Evolutionary conservation across 2,113 vertebrate species (phyloP), one percentile per base, ranked within the genome.

Genomic region (Origma solitaria): DNA sequence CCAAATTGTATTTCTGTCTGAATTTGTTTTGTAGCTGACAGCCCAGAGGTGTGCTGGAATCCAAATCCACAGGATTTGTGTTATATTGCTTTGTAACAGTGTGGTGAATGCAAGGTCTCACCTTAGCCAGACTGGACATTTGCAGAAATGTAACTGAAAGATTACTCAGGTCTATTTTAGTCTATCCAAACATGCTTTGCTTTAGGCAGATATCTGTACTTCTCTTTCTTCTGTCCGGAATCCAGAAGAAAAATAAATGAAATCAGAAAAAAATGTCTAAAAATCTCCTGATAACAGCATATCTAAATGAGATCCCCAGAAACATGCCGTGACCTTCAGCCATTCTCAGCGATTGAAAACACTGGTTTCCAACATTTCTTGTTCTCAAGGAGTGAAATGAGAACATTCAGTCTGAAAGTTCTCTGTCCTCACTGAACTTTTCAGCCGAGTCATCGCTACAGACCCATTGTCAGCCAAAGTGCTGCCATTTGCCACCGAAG

Each of bases 291-390:
- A 82, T 95, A 92, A 60, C 73, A 69, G 69, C 69, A 19, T 92
- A 91, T 90, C 91, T 92, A 94, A 92, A 93, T 54, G 53, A 84
- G 68, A 85, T 80, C 80, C 78, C 83, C 33, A 9, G 94, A 91
- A 84, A 70, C 23, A n/a, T 50, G 31, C 37, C 73, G 57, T 89
- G 76, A 95, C 93, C 82, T 96, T 79, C 86, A 94, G 61, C 58
- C 77, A 51, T 72, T 92, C 44, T 79, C 71, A 45, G 45, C 66
- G 81, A 75, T 53, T 71, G 80, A 50, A 83, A 85, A 65, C 76
- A n/a, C 2, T 91, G 83, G 38, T 71, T 92, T 73, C 58, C 77
- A 73, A 16, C 38, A 13, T 30, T 60, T 64, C 66, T 78, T 64
- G 33, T 65, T 93, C 0, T 0, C 30, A 12, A 11, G 0, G 27